These are phyloP conservation scores for Pseudococcus longispinus DNA, from an alignment of 2,888 invertebrate genomes.

Conservation along the genomic window DNA sequence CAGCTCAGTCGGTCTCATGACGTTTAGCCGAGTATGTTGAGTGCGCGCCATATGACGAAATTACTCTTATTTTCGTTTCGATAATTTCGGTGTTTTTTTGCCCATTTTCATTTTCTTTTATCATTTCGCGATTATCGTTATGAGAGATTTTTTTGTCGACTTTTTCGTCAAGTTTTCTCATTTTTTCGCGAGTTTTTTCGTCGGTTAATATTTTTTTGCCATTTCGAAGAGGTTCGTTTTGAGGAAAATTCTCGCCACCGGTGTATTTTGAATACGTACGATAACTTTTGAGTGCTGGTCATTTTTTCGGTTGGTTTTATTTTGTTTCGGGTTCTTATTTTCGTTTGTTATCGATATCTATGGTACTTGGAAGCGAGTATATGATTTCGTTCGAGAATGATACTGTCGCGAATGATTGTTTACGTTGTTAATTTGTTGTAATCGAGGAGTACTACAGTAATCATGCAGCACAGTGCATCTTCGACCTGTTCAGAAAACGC, in stretches of 20 bases:
- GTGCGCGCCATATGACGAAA: slow-evolving; percentile 45
- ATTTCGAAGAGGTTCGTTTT: neutral
- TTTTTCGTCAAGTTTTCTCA: neutral
- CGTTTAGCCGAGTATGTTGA: slow-evolving; percentile 52
- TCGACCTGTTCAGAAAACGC: slow-evolving; percentile 15
- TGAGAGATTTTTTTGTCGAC: neutral
- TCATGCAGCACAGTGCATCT: slow-evolving; percentile 37
- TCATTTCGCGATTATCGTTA: neutral
- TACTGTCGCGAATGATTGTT: slow-evolving; percentile 29
- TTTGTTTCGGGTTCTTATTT: neutral
- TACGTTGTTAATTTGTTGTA: neutral
- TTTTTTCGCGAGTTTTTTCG: neutral
- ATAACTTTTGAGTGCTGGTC: too few species aligned
- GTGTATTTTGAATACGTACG: neutral
- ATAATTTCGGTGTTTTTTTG: slow-evolving; percentile 21
- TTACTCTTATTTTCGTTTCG: slow-evolving; percentile 53
- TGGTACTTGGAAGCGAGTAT: neutral
- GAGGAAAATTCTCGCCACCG: neutral
- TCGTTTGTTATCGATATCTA: neutral
- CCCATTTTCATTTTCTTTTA: neutral
- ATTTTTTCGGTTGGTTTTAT: neutral
- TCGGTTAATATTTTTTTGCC: neutral
- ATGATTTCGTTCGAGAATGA: slow-evolving; percentile 10
- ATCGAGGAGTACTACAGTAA: neutral
- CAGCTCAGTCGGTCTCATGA: slow-evolving; percentile 54